Conservation (phyloP, 2,113 vertebrate species). For the Rhabdomys dilectus region DNA sequence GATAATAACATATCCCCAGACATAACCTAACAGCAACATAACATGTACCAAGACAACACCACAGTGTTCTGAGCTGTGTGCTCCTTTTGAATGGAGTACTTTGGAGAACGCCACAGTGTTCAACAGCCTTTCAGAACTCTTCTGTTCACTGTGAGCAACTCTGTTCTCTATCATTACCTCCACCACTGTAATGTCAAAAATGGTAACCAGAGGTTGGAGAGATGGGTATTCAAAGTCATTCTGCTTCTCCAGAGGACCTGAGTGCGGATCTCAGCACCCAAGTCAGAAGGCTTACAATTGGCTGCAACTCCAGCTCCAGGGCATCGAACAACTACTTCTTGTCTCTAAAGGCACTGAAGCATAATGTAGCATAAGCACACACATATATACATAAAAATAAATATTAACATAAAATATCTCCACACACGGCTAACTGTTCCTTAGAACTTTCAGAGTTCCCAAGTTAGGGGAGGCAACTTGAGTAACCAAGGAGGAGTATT, state of each 20-base stretch:
- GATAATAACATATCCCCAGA: too few relatives aligned
- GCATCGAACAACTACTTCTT: not conserved
- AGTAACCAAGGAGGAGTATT: not conserved
- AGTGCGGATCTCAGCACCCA: not conserved
- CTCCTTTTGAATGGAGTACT: not conserved
- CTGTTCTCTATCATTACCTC: not conserved
- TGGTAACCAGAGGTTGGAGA: not conserved
- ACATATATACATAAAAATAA: not conserved
- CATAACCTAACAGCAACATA: not conserved
- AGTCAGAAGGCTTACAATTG: not conserved
- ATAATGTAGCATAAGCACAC: too few relatives aligned
- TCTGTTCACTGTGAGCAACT: not conserved
- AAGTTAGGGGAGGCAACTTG: not conserved
- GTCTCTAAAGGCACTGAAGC: not conserved
- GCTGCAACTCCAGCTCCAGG: not conserved
- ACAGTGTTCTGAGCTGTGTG: not conserved
- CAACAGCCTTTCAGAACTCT: not conserved
- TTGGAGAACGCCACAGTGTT: not conserved
- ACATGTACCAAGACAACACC: not conserved
- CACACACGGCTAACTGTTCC: not conserved
- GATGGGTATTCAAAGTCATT: too few relatives aligned
- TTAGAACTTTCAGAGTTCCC: too few relatives aligned
- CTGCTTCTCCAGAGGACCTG: not conserved
- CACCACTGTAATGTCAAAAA: not conserved
- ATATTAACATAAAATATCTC: not conserved